These are phyloP conservation scores for Nestor notabilis DNA, from an alignment of 2,113 vertebrate genomes.

Conservation along the genomic window DNA sequence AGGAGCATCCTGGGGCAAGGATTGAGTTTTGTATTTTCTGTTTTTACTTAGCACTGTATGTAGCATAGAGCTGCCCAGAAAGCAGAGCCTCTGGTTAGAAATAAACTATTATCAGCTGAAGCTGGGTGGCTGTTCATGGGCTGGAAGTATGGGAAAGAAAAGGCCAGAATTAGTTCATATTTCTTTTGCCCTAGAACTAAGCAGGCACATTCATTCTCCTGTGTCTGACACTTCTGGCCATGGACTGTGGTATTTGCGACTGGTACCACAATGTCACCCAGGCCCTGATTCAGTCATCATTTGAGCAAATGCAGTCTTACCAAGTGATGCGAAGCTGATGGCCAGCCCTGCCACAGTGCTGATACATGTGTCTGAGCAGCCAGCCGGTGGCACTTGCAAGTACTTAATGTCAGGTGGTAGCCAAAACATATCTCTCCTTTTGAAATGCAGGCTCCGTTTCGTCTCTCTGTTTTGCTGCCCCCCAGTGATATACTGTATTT, in stretches of 20 bases:
- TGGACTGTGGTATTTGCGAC: not conserved
- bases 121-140: not conserved
- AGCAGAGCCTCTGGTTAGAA: not conserved
- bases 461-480: not conserved
- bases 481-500: not conserved
- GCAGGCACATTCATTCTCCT: not conserved
- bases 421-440: not conserved
- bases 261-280: not conserved
- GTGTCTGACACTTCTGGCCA: not conserved
- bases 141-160: not conserved
- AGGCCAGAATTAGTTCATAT: not conserved
- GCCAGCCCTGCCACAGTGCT: not conserved
- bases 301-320: not conserved
- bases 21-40: not conserved
- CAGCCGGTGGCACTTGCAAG: constrained; percentile 11
- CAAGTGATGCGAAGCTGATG: not conserved
- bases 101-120: not conserved
- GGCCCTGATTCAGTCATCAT: not conserved
- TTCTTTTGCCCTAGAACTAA: constrained; percentile 1
- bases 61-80: not conserved
- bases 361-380: not conserved
- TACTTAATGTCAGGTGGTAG: not conserved
- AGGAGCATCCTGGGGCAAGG: not conserved
- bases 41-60: not conserved
- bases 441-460: constrained; percentile 3